Evolutionary conservation across 2,797 vertebrate species (phyloP).

Genomic region (Antrozous pallidus): DNA sequence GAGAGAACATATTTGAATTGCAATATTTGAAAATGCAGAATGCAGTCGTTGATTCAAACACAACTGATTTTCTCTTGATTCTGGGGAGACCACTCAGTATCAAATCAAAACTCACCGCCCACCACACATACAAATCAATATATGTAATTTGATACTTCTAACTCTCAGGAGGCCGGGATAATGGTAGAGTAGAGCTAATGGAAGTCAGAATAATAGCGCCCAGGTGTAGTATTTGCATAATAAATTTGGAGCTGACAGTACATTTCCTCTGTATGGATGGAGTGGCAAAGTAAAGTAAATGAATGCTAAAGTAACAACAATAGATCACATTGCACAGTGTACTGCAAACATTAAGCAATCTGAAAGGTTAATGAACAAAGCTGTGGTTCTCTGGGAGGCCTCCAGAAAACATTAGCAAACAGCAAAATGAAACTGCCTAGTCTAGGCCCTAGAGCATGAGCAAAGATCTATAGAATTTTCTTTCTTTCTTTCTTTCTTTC

Average conservation of each 20-base stretch:
- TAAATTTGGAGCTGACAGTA: constrained; percentile 47
- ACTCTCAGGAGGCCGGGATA: constrained; percentile 37
- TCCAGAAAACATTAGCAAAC: constrained; percentile 60
- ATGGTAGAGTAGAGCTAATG: constrained; percentile 40
- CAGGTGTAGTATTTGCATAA: constrained; percentile 64
- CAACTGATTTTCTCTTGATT: constrained; percentile 54
- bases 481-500: background rate
- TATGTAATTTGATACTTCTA: constrained; percentile 53
- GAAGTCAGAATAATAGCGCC: constrained; percentile 44
- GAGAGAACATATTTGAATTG: constrained; percentile 4
- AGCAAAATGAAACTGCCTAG: constrained; percentile 49
- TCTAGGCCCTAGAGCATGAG: background rate
- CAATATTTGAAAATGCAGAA: constrained; percentile 52
- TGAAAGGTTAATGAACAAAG: constrained; percentile 70
- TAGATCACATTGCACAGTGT: constrained; percentile 21
- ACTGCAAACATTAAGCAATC: constrained; percentile 54
- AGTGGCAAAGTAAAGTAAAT: constrained; percentile 34
- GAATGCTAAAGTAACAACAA: constrained; percentile 41
- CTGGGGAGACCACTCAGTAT: constrained; percentile 9
- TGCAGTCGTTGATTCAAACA: constrained; percentile 31
- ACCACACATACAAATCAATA: constrained; percentile 16
- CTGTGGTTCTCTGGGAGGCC: constrained; percentile 21
- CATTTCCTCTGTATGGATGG: background rate
- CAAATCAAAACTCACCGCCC: background rate
- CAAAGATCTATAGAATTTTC: background rate